These are phyloP conservation scores for Lagopus leucura DNA, from an alignment of 2,113 vertebrate species.

Conservation along the genomic window DNA sequence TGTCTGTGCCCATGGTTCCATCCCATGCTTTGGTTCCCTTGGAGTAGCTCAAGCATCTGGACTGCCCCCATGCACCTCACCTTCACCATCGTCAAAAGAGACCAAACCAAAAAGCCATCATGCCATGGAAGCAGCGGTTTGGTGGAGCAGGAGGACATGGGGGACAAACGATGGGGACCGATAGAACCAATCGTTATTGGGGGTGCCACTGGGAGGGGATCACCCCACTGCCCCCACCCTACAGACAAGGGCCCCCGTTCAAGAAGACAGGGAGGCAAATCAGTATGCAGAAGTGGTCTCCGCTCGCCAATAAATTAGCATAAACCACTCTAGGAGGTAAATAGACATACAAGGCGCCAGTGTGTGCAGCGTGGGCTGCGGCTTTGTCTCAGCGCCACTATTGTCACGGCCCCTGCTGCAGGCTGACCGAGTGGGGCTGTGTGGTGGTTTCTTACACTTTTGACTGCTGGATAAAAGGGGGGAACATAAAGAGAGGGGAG, in stretches of 20 bases:
- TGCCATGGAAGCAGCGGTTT: not conserved
- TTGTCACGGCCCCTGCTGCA: conserved; percentile 74
- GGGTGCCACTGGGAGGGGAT: not conserved
- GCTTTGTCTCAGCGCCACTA: conserved; percentile 77
- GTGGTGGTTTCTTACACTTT: conserved; percentile 73
- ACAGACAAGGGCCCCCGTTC: conserved; percentile 50
- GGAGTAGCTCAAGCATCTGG: not conserved
- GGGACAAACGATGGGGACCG: not conserved
- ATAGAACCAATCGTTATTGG: not conserved
- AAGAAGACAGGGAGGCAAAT: conserved; percentile 68
- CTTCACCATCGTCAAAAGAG: not conserved
- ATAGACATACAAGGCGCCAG: conserved; percentile 75
- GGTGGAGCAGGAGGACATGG: not conserved
- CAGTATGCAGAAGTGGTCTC: conserved; percentile 70
- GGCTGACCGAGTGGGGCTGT: conserved; percentile 73
- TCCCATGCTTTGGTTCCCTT: not conserved
- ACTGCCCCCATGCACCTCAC: not conserved
- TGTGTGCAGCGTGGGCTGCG: conserved; percentile 69
- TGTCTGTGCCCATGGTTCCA: not conserved
- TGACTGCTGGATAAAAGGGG: conserved; percentile 80
- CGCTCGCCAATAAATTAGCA: conserved; percentile 75
- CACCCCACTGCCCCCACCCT: not conserved
- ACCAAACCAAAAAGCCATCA: not conserved
- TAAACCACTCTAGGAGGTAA: conserved; percentile 77
- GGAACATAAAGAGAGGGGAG: conserved; percentile 75